Evolutionary conservation across 1,140 invertebrate genomes (phyloP).

Genomic region (Aphelenchoides besseyi): DNA sequence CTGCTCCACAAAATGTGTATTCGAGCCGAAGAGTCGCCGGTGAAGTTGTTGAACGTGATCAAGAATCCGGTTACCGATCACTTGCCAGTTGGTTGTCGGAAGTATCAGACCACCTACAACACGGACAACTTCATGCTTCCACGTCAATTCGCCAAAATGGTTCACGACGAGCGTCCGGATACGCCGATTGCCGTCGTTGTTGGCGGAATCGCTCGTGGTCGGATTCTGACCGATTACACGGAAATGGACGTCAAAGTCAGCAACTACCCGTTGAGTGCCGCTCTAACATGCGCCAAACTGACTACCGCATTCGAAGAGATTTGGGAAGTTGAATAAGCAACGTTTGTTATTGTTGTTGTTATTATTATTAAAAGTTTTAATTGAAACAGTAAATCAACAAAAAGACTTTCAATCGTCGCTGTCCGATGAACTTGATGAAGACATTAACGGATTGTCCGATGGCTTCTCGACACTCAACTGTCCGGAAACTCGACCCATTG

Average conservation of each 20-base stretch:
- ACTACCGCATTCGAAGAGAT: constrained; percentile 93
- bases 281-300: constrained; percentile 91
- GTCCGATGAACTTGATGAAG: neutral
- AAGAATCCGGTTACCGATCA: constrained; percentile 93
- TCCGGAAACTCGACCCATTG: neutral
- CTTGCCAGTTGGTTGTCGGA: constrained; percentile 87
- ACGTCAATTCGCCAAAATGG: constrained; percentile 72
- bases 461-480: neutral
- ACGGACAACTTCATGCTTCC: constrained; percentile 75
- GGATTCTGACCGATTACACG: constrained; percentile 81
- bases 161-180: constrained; percentile 29
- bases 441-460: neutral
- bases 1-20: constrained; percentile 89
- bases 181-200: constrained; percentile 74
- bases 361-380: too few relatives aligned
- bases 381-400: too few relatives aligned
- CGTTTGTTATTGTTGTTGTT: constrained; percentile 1
- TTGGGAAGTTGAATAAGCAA: constrained; percentile 72
- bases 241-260: constrained; percentile 87
- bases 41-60: constrained; percentile 87
- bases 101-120: constrained; percentile 84
- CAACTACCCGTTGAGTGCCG: constrained; percentile 91
- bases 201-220: constrained; percentile 93
- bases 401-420: too few relatives aligned
- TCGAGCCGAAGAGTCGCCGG: constrained; percentile 78